These are phyloP conservation scores for Hirtodrosophila duncani DNA, from an alignment of 2,888 invertebrate genomes.

Conservation along the genomic window DNA sequence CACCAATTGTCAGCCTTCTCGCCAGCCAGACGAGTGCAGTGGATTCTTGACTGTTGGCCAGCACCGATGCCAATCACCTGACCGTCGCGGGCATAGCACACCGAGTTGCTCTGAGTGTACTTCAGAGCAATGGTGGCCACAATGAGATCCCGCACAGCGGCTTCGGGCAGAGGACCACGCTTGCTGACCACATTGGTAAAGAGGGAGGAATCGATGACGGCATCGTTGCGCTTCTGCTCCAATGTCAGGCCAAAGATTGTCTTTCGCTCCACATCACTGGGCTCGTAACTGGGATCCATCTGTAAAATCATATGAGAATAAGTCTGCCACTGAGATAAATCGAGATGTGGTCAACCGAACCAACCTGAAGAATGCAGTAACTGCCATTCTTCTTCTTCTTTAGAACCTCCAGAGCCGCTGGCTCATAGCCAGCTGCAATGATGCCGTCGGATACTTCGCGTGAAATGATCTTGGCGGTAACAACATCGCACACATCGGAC, in stretches of 20 bases:
- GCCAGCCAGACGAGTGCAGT: constrained; percentile 97
- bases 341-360: too few species aligned
- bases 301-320: constrained; percentile 66
- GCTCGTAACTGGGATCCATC: constrained; percentile 93
- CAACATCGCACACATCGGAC: constrained; percentile 92
- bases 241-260: constrained; percentile 90
- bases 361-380: constrained; percentile 91
- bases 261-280: constrained; percentile 88
- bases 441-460: constrained; percentile 98
- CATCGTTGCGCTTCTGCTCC: constrained; percentile 94
- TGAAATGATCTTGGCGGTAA: constrained; percentile 95
- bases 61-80: constrained; percentile 97
- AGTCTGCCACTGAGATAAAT: too few species aligned
- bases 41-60: constrained; percentile 99
- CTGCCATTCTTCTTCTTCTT: constrained; percentile 96
- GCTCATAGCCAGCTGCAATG: constrained; percentile 93
- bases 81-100: constrained; percentile 93
- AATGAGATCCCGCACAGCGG: constrained; percentile 91
- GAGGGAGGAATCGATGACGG: constrained; percentile 85
- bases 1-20: constrained; percentile 99
- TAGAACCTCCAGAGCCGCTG: constrained; percentile 89
- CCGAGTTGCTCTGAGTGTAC: constrained; percentile 99
- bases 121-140: constrained; percentile 98
- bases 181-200: constrained; percentile 90
- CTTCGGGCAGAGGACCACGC: constrained; percentile 83